Base-by-base conservation (phyloP, 2,797 vertebrate genomes). In the Atherinosoma microstoma region DNA sequence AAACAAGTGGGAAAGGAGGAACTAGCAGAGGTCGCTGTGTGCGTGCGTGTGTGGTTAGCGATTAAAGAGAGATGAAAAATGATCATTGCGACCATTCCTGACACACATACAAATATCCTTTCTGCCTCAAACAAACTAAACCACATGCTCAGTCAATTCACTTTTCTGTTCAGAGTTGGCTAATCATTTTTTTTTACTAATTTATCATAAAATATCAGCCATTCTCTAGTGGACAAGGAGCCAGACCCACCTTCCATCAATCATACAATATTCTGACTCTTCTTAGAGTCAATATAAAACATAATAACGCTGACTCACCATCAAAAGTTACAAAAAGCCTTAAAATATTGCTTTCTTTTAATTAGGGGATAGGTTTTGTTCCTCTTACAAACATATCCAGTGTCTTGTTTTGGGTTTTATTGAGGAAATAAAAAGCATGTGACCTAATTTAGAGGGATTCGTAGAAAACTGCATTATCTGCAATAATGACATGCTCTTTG, bases 31-130 rank as follows among this genome's bases (percentile, higher is more conserved):
- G 76, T 79, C 63, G 59, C 15, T 0, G 36, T 58, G 63, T 75
- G 72, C 32, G 56, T 47, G 45, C 20, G 62, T 22, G 64, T 60
- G 71, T 74, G 71, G 51, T 61, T 45, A 53, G 54, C 35, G 70
- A 49, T 57, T 70, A 49, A 5, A 45, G 56, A 69, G 32, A 20
- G 67, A 84, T 88, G 84, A 87, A 70, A 76, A 83, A 88, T 57
- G 64, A 60, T 59, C 58, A 42, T 20, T 57, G 36, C 47, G 63
- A 72, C 68, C 29, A 56, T 30, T 32, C 29, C 20, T 29, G 78
- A 84, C 84, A 70, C 73, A 69, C 35, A 53, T 8, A 69, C 58
- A 66, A 70, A 78, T 20, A 54, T 61, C 59, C 24, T 38, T 60
- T 56, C 49, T 6, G 30, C 53, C 69, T 71, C 45, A 57, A 77